A percentile compares a stretch with the other conserved stretches of the same genome.
Conservation (phyloP, 1,140 invertebrate genomes). For the Pollicipes pollicipes region DNA sequence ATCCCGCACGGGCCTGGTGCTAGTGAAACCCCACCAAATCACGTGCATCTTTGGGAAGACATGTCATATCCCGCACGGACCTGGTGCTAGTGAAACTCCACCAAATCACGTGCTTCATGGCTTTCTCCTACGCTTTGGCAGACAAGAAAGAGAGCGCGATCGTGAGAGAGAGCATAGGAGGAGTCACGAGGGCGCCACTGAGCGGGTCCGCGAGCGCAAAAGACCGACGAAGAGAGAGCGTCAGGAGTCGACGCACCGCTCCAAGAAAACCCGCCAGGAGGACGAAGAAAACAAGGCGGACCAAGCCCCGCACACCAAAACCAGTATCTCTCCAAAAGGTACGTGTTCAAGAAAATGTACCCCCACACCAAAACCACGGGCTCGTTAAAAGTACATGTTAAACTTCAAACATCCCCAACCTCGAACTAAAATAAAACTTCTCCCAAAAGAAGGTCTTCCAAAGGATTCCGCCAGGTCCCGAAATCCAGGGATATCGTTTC, state of each 20-base stretch:
- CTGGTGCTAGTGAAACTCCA: too few species aligned
- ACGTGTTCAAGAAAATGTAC: conserved; percentile 11
- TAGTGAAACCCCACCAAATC: background rate
- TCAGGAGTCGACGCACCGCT: conserved; percentile 24
- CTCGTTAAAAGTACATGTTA: too few species aligned
- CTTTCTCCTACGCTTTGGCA: background rate
- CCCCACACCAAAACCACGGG: too few species aligned
- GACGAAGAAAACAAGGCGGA: conserved; percentile 14
- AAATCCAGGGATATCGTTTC: too few species aligned
- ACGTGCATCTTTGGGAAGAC: too few species aligned
- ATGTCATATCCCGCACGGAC: too few species aligned
- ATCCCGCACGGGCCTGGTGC: too few species aligned
- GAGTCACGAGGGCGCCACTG: conserved; percentile 14
- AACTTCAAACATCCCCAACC: too few species aligned
- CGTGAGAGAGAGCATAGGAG: background rate
- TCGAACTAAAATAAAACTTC: too few species aligned
- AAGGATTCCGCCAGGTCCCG: too few species aligned
- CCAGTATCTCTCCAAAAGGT: conserved; percentile 7
- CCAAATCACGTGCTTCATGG: background rate
- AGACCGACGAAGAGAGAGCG: conserved; percentile 25
- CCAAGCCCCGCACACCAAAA: conserved; percentile 6
- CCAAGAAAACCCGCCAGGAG: conserved; percentile 21
- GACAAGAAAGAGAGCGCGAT: background rate
- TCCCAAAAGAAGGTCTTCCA: too few species aligned
- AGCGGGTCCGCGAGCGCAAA: conserved; percentile 18